Base-by-base conservation (phyloP, 2,888 invertebrate genomes). In the Hanleya hanleyi region DNA sequence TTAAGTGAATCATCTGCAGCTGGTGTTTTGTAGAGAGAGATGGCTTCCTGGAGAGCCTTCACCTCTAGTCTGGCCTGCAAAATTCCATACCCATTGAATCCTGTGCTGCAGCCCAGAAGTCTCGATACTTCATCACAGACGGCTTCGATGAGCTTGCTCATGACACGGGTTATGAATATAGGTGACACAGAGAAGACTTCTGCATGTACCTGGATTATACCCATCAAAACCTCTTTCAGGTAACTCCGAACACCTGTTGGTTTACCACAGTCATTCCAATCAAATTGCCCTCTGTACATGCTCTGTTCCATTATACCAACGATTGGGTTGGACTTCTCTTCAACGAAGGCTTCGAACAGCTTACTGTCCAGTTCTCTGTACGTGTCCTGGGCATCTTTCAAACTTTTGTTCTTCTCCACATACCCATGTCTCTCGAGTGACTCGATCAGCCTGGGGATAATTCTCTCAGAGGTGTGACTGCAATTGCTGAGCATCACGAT, bases 291-390 rank as follows among this genome's bases (percentile, higher is more conserved):
- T 87, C 96, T 93, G 91, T 97, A 97, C 97, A 98, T 97, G 77
- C 96, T 96, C 6, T 96, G 96, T 91, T 98, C 98, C 78, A 98
- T 97, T 6, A 96, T 96, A n/a, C 97, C 97, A 33, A 98, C 96
- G 15, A 98, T 92, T 0, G 97, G 97, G 91, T 97, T 97, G 61
- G 96, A 95, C 87, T 97, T 97, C 86, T 96, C 95, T 89, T 98
- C 97, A 1, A 92, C 88, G 78, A 92, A 92, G 0, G 86, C 82
- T 33, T 88, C 85, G 81, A 91, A 90, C 69, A 91, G 77, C 62
- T 84, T 85, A 18, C 84, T 81, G 73, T 91, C 90, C 51, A 91
- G 76, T 26, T 85, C 85, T 51, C 81, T 78, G 75, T 89, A 91
- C 5, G 86, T 86, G 15, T 83, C 79, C 70, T 85, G 80, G 12